Base-by-base conservation (phyloP, 2,888 invertebrate genomes). In the Latheticus oryzae region DNA sequence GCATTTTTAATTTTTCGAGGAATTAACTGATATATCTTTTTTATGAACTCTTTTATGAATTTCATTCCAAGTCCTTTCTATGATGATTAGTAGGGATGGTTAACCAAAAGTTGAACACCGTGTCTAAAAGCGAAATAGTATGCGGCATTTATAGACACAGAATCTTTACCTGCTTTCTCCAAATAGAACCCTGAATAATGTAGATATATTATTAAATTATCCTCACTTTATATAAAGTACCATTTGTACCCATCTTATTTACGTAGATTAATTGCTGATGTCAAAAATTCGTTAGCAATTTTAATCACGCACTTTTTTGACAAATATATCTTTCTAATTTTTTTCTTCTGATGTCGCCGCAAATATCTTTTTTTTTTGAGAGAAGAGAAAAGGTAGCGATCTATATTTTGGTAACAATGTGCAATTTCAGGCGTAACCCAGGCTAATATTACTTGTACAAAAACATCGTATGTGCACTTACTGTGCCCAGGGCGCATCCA, bases 61-160 rank as follows among this genome's bases (percentile, higher is more conserved):
- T n/a, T n/a, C n/a, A n/a, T n/a, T n/a, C n/a, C n/a, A n/a, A n/a
- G n/a, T n/a, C n/a, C n/a, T 52, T 52, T 51, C 43, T 15, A 17
- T 37, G 21, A 53, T 54, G 53, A 59, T 61, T 67, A 66, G 64
- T 67, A 63, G 56, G 64, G 68, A 61, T 67, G 63, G 68, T 67
- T 68, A 68, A 64, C 56, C 65, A 60, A 63, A 57, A 66, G 61
- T 30, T 66, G 70, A 71, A 62, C 64, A 68, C 66, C 72, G 68
- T 71, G 62, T 65, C 71, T 62, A 69, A 72, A 69, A 60, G 43
- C 48, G 43, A 62, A 45, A 47, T 53, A 64, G 48, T 66, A 55
- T 62, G 63, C 67, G 67, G 67, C 67, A 65, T 66, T 71, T 67
- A 64, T 48, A 47, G 54, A 26, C n/a, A 23, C 16, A 33, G 42